These are phyloP conservation scores for Volucella bombylans DNA, from an alignment of 2,888 invertebrate species.

Conservation along the genomic window DNA sequence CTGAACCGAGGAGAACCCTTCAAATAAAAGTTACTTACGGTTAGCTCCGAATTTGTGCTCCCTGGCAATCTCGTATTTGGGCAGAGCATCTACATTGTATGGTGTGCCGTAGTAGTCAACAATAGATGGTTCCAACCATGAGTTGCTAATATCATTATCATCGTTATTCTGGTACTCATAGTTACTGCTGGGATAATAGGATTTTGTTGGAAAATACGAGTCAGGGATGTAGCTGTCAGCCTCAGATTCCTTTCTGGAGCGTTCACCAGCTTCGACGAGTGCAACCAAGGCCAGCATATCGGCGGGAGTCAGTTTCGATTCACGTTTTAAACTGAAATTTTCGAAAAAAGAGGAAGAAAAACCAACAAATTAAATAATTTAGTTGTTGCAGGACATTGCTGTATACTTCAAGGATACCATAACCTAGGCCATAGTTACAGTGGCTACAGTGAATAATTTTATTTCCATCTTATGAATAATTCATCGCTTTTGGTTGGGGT, in stretches of 20 bases:
- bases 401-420: slow-evolving; percentile 11
- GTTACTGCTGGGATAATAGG: slow-evolving; percentile 74
- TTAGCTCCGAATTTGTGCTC: slow-evolving; percentile 79
- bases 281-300: slow-evolving; percentile 82
- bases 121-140: slow-evolving; percentile 80
- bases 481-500: slow-evolving; percentile 54
- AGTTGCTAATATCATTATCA: slow-evolving; percentile 76
- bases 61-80: slow-evolving; percentile 80
- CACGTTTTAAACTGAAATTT: slow-evolving; percentile 79
- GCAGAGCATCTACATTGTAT: slow-evolving; percentile 79
- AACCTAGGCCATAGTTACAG: no score
- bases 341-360: slow-evolving; percentile 25
- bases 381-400: slow-evolving; percentile 41
- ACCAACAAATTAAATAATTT: slow-evolving; percentile 2
- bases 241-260: slow-evolving; percentile 79
- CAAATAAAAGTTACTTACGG: slow-evolving; percentile 77
- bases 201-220: slow-evolving; percentile 73
- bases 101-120: slow-evolving; percentile 81
- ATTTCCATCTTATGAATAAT: slow-evolving; percentile 64
- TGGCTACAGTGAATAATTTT: slow-evolving; percentile 34
- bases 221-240: slow-evolving; percentile 75
- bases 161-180: slow-evolving; percentile 75
- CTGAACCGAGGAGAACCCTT: neutral
- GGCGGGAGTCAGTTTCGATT: slow-evolving; percentile 81
- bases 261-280: slow-evolving; percentile 81